phyloP scores from a whole-genome alignment of 2,888 invertebrate genomes.

The Onchidella celtica region DNA sequence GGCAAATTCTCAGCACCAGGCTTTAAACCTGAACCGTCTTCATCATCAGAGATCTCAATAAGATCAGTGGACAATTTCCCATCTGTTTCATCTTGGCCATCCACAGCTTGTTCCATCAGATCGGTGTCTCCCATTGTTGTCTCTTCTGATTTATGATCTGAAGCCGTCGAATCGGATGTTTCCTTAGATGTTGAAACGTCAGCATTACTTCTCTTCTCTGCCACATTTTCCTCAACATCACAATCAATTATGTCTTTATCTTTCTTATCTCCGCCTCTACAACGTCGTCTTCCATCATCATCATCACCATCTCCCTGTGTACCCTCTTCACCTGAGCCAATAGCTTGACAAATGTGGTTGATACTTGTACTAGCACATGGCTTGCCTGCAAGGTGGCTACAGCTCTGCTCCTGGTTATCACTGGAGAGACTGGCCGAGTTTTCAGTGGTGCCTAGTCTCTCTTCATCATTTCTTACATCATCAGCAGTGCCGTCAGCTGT shows the following conservation, averaged over 20 bases:
- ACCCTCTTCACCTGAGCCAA: neutral
- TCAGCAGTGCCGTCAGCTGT: neutral
- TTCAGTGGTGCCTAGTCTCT: neutral
- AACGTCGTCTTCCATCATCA: constrained; percentile 39
- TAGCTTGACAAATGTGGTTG: too few species aligned
- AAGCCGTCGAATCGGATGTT: too few species aligned
- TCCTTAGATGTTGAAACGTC: neutral
- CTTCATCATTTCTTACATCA: neutral
- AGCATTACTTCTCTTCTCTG: too few species aligned
- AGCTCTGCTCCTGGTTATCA: neutral
- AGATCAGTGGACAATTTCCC: neutral
- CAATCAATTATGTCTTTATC: constrained; percentile 51
- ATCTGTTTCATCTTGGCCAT: neutral
- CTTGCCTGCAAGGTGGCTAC: neutral
- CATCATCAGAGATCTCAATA: neutral
- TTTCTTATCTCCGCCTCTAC: constrained; percentile 36
- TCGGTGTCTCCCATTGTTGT: neutral
- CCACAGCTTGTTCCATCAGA: neutral
- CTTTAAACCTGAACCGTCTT: neutral
- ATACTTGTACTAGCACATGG: neutral
- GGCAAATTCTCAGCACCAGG: too few species aligned
- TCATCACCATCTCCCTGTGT: constrained; percentile 26
- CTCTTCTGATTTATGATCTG: too few species aligned
- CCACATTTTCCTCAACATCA: neutral
- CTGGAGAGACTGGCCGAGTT: neutral